Conservation (phyloP, 1,140 invertebrate genomes). For the Leptestheria dahalacensis region DNA sequence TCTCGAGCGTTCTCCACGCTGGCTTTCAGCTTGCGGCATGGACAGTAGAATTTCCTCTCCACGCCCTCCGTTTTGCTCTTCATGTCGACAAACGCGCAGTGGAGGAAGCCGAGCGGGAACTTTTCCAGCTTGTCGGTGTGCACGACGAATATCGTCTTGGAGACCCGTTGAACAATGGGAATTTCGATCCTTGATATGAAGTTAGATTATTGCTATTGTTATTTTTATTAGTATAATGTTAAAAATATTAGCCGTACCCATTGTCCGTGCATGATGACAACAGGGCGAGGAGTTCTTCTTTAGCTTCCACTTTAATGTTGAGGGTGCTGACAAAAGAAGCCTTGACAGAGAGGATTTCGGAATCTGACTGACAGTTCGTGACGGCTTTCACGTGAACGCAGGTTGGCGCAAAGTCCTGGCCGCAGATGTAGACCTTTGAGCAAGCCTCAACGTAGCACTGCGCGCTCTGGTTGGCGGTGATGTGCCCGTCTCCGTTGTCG, state of each 20-base stretch:
- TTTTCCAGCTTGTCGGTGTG: conserved; percentile 51
- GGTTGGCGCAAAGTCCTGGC: conserved; percentile 17
- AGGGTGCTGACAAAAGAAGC: conserved; percentile 46
- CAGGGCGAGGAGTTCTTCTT: conserved; percentile 32
- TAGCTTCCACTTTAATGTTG: conserved; percentile 44
- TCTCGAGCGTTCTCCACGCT: conserved; percentile 24
- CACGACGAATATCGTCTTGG: conserved; percentile 59
- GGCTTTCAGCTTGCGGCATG: conserved; percentile 44
- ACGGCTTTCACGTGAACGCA: conserved; percentile 57
- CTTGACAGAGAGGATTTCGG: conserved; percentile 44
- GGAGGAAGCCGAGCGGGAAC: conserved; percentile 56
- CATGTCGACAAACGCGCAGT: conserved; percentile 45
- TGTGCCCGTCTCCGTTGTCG: conserved; percentile 31
- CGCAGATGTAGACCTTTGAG: conserved; percentile 3
- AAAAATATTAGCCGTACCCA: conserved; percentile 8
- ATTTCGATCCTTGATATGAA: conserved; percentile 28
- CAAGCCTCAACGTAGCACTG: conserved; percentile 52
- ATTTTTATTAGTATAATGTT: not conserved
- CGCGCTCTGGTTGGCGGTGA: conserved; percentile 35
- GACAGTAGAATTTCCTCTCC: conserved; percentile 46
- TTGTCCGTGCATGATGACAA: not conserved
- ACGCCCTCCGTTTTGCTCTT: conserved; percentile 34
- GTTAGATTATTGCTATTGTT: not conserved
- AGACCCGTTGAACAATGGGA: conserved; percentile 56
- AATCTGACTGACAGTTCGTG: conserved; percentile 44